phyloP scores from a whole-genome alignment of 2,797 vertebrate species.

The Pangasius djambal region DNA sequence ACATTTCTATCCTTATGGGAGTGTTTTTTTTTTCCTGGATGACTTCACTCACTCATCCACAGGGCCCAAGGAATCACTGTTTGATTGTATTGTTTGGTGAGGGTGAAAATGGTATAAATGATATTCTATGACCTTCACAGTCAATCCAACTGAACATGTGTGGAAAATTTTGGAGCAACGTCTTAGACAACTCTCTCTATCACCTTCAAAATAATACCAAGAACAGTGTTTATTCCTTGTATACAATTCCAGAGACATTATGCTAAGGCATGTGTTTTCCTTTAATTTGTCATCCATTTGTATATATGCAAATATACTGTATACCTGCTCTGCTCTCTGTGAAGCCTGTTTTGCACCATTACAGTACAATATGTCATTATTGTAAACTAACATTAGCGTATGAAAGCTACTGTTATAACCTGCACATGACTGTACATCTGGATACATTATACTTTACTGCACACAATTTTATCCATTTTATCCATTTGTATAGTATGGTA shows the following conservation, averaged over 20 bases:
- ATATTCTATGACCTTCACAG: background rate
- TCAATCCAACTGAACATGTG: background rate
- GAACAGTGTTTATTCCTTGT: background rate
- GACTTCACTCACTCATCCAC: background rate
- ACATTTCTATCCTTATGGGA: background rate
- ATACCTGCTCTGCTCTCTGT: background rate
- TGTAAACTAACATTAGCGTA: background rate
- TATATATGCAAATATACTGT: background rate
- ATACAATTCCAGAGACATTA: background rate
- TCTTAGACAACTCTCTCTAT: background rate
- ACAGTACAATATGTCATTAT: background rate
- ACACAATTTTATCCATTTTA: too few relatives aligned
- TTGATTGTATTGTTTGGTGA: background rate
- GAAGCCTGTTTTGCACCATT: background rate
- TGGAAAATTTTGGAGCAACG: too few relatives aligned
- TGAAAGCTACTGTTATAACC: background rate
- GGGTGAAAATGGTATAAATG: background rate
- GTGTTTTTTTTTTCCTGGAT: background rate
- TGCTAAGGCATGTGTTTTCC: too few relatives aligned
- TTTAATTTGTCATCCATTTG: background rate
- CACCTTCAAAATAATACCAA: background rate
- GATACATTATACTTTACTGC: background rate
- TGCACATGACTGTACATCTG: background rate
- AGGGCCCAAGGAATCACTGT: background rate
- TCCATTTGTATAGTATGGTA: background rate